These are phyloP conservation scores for Ciconia boyciana DNA, from an alignment of 2,113 vertebrate species.

Conservation along the genomic window DNA sequence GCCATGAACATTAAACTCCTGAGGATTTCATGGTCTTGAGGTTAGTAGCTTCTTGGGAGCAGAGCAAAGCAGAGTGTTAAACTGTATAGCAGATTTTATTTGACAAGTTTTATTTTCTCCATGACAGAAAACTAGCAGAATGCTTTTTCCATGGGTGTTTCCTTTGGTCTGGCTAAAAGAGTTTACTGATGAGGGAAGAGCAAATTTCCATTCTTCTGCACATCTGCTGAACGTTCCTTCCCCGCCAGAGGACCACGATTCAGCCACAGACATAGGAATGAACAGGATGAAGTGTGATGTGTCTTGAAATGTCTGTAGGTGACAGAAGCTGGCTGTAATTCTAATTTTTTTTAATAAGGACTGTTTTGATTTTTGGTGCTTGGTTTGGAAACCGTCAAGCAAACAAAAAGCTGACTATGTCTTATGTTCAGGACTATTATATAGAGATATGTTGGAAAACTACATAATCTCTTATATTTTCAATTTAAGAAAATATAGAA, in stretches of 20 bases:
- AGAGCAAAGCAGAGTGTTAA: not conserved
- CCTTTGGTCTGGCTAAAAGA: not conserved
- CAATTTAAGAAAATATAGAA: not conserved
- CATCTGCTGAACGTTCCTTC: not conserved
- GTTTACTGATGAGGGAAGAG: not conserved
- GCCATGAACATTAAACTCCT: not conserved
- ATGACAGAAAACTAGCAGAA: not conserved
- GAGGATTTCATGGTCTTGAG: not conserved
- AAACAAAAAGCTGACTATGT: not conserved
- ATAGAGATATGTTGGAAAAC: not conserved
- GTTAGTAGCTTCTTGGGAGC: not conserved
- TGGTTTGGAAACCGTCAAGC: not conserved
- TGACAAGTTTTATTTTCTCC: not conserved
- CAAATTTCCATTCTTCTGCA: constrained; percentile 13
- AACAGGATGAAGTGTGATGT: not conserved
- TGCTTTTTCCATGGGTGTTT: constrained; percentile 23
- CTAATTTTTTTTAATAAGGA: not conserved
- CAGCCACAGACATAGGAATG: not conserved
- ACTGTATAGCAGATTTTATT: not conserved
- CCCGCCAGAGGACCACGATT: not conserved
- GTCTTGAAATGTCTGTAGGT: not conserved
- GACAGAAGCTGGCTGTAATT: not conserved
- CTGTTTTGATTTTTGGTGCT: not conserved
- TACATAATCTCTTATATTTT: not conserved
- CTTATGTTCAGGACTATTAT: not conserved